Base-by-base conservation (phyloP, 1,140 invertebrate species). In the Lepidurus couesii region DNA sequence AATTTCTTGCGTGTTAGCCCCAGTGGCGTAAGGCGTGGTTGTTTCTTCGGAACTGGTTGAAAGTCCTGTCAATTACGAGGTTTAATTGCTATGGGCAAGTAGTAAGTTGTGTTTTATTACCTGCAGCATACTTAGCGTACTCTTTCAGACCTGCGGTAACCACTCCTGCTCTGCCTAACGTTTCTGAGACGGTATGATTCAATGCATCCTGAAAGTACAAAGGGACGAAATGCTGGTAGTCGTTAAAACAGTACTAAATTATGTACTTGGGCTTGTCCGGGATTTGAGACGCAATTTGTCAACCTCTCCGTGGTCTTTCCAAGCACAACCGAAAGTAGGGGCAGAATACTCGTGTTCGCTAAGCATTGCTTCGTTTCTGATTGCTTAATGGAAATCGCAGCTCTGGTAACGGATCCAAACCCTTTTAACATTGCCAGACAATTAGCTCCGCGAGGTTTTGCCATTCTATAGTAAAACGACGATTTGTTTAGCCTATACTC, bases 371-470 rank as follows among this genome's bases (percentile, higher is more conserved):
- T 65, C 26, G 78, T 9, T 44, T 80, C 79, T 44, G 76, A 42
- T 75, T 80, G 75, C 45, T 76, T 77, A 13, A 75, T 45, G 74
- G 26, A 65, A 16, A 73, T 13, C 24, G 79, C 75, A 24, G 80
- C 74, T 45, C 34, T 34, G 21, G 77, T 42, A n/a, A 80, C 73
- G 44, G 73, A 74, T 44, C 74, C 74, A 1, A 79, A 42, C n/a
- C 80, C 77, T 73, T n/a, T 75, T 47, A 80, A 73, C 45, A 80
- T 47, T 6, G 73, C 26, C 21, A 79, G 10, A 16, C 79, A n/a
- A 47, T 80, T 75, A 13, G 76, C 13, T 42, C 74, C 44, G 26
- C 74, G 77, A n/a, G 74, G 34, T 47, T 76, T 79, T 76, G 80
- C 21, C 80, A 80, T 80, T 80, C 34, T 34, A 34, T 34, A 34